Conservation (phyloP, 2,113 vertebrate species). For the Sinocyclocheilus rhinocerous region DNA sequence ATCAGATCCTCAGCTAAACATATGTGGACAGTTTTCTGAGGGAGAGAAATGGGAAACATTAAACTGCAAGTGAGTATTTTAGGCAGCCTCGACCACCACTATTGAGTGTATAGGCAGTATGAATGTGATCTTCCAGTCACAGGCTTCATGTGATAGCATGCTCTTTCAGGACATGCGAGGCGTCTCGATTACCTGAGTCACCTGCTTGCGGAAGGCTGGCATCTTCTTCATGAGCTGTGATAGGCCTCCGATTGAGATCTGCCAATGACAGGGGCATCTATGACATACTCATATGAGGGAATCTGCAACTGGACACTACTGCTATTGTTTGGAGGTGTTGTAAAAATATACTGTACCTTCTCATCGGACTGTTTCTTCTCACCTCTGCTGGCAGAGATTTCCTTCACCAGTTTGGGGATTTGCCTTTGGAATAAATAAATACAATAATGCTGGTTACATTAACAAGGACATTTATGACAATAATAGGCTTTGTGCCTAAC, state of each 20-base stretch:
- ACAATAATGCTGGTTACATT: neutral
- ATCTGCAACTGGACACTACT: neutral
- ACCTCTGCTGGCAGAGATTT: conserved; percentile 79
- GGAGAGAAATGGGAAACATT: conserved; percentile 46
- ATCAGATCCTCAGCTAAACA: conserved; percentile 95
- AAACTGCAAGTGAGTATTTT: neutral
- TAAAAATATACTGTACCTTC: conserved; percentile 79
- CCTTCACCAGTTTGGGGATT: conserved; percentile 93
- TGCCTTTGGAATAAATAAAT: conserved; percentile 71
- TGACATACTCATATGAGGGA: neutral
- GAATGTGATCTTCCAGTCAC: neutral
- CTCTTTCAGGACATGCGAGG: neutral
- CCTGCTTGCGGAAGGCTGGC: conserved; percentile 90
- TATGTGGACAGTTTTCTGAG: conserved; percentile 91
- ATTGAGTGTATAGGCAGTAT: neutral
- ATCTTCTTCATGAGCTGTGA: conserved; percentile 96
- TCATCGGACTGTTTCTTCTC: conserved; percentile 85
- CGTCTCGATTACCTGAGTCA: conserved; percentile 81
- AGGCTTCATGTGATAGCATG: neutral
- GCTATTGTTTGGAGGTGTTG: neutral
- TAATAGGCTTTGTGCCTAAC: neutral
- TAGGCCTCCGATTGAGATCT: conserved; percentile 86
- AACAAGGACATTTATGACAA: neutral
- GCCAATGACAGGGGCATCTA: conserved; percentile 22
- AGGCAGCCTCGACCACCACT: neutral